Evolutionary conservation across 92 coral and sea anemone species (phyloP).

Genomic region (Anthopleura xanthogrammica): DNA sequence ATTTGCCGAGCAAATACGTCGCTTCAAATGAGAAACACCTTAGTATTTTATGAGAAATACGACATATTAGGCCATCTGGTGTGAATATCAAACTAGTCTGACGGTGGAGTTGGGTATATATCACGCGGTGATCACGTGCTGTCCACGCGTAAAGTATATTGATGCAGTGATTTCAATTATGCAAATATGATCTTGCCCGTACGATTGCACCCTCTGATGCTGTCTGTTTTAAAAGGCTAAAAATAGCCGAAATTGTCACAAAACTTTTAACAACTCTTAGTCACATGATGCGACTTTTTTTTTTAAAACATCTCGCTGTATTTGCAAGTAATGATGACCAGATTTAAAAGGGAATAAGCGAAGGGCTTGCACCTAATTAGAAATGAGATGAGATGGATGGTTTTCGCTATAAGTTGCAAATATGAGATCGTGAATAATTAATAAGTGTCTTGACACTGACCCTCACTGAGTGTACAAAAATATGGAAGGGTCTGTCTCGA

Average conservation of each 20-base stretch:
- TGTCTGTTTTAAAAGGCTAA: neutral
- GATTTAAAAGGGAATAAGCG: neutral
- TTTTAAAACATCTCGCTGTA: neutral
- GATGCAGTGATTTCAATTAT: slow-evolving; percentile 6
- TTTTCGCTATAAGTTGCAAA: neutral
- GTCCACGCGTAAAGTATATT: neutral
- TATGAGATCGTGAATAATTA: neutral
- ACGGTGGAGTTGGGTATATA: neutral
- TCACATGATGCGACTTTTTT: neutral
- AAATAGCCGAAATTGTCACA: neutral
- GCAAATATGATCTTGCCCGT: neutral
- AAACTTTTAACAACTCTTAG: neutral
- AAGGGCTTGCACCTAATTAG: neutral
- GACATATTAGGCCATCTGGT: neutral
- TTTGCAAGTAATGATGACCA: neutral
- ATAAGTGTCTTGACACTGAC: neutral
- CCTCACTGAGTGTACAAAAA: neutral
- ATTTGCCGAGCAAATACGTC: too few relatives aligned
- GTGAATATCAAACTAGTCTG: neutral
- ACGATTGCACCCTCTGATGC: neutral
- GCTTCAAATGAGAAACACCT: neutral
- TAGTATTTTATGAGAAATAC: neutral
- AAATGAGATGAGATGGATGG: neutral
- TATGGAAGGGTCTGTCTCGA: too few relatives aligned
- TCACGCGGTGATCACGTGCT: slow-evolving; percentile 9